Percentiles rank a stretch among this genome's conserved stretches.
Evolutionary conservation across 1,140 invertebrate genomes (phyloP).

Genomic region (Contarinia nasturtii): DNA sequence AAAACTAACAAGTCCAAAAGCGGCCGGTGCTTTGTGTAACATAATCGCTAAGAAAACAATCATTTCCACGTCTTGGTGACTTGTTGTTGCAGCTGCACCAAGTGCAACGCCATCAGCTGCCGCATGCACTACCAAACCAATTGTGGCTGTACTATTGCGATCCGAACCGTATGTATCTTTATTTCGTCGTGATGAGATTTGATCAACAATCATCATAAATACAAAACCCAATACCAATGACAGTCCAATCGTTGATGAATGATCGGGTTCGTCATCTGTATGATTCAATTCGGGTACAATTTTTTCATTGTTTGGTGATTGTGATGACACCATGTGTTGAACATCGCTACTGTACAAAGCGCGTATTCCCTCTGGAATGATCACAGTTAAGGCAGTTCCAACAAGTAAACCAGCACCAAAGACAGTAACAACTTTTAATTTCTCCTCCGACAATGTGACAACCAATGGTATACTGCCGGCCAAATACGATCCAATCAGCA

Average conservation of each 20-base stretch:
- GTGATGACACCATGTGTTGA: conserved; percentile 7
- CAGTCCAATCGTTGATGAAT: conserved; percentile 39
- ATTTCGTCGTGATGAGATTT: conserved; percentile 47
- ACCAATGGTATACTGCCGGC: conserved; percentile 85
- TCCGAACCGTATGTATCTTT: conserved; percentile 32
- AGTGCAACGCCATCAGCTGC: conserved; percentile 89
- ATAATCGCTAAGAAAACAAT: conserved; percentile 98
- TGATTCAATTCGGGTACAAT: conserved; percentile 14
- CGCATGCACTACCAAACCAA: conserved; percentile 93
- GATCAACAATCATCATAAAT: conserved; percentile 94
- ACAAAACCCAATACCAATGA: conserved; percentile 61
- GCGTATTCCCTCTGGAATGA: conserved; percentile 95
- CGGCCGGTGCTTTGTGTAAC: conserved; percentile 96
- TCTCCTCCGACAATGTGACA: conserved; percentile 86
- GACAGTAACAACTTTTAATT: conserved; percentile 81
- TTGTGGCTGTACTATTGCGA: conserved; percentile 74
- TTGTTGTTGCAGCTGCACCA: conserved; percentile 87
- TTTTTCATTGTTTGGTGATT: conserved; percentile 9
- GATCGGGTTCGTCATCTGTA: conserved; percentile 19
- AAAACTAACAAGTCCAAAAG: conserved; percentile 95
- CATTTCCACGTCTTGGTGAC: conserved; percentile 87
- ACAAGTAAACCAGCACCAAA: conserved; percentile 94
- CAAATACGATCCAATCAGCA: conserved; percentile 88
- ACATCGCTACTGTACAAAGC: conserved; percentile 35
- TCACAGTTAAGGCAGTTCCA: conserved; percentile 91